Conservation (phyloP, 2,888 invertebrate species). For the Pollenia angustigena region DNA sequence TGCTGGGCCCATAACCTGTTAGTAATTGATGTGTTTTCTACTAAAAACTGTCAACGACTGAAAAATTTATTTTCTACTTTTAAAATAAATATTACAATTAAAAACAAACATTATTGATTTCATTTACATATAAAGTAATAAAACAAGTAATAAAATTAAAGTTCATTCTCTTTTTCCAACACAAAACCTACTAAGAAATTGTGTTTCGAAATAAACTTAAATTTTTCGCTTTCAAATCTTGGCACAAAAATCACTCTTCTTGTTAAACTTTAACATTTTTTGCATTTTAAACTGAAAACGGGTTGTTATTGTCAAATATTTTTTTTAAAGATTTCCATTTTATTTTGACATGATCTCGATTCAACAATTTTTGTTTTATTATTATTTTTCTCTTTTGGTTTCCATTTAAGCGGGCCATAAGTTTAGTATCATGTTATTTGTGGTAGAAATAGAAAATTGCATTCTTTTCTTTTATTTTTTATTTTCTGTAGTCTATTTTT, state of each 20-base stretch:
- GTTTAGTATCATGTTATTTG: conserved; percentile 65
- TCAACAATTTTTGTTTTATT: neutral
- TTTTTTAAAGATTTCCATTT: conserved; percentile 11
- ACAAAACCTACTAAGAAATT: too few relatives aligned
- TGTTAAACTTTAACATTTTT: neutral
- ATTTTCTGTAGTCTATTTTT: conserved; percentile 33
- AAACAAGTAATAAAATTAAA: too few relatives aligned
- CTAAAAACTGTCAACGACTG: too few relatives aligned
- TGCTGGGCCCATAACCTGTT: conserved; percentile 92
- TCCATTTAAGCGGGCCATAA: too few relatives aligned
- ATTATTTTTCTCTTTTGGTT: conserved; percentile 20
- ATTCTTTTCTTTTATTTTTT: conserved; percentile 27
- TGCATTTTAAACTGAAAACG: neutral
- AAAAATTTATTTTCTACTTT: too few relatives aligned
- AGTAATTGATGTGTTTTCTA: too few relatives aligned
- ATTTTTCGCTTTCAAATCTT: too few relatives aligned
- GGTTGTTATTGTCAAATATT: neutral
- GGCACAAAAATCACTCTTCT: neutral
- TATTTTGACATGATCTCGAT: conserved; percentile 25
- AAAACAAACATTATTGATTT: too few relatives aligned
- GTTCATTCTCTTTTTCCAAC: too few relatives aligned
- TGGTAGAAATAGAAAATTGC: conserved; percentile 62
- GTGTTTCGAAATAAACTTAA: too few relatives aligned
- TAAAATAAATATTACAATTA: too few relatives aligned
- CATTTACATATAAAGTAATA: too few relatives aligned